A percentile compares a stretch with the other conserved stretches of the same genome.
phyloP scores from a whole-genome alignment of 2,113 vertebrate species.

The Pseudolaguvia tuberculata region DNA sequence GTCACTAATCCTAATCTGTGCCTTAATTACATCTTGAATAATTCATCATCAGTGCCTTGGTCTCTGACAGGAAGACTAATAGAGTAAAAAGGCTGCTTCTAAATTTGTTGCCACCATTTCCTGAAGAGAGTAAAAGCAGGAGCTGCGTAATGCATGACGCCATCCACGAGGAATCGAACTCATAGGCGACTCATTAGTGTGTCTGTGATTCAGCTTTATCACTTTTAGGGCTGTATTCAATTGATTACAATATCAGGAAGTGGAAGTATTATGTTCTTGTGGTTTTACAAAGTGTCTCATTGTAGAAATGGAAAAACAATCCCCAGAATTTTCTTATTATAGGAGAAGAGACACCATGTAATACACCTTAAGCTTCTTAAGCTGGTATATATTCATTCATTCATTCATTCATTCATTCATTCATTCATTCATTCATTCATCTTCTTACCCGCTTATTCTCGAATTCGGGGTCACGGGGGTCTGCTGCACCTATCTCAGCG shows the following conservation, averaged over 20 bases:
- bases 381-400: no score
- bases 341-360: not conserved
- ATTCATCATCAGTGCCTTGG: constrained; percentile 69
- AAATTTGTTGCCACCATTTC: constrained; percentile 61
- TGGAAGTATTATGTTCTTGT: not conserved
- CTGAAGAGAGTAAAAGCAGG: constrained; percentile 55
- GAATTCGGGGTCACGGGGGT: no score
- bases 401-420: no score
- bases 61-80: constrained; percentile 54
- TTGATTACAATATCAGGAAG: constrained; percentile 10
- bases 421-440: no score
- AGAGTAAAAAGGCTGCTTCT: constrained; percentile 52
- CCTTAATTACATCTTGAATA: constrained; percentile 74
- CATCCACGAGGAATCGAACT: constrained; percentile 29
- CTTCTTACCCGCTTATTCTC: no score
- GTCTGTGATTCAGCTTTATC: constrained; percentile 28
- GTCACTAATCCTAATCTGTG: constrained; percentile 65
- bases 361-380: no score
- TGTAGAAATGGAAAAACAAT: not conserved
- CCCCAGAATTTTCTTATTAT: not conserved
- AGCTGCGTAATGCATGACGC: constrained; percentile 36
- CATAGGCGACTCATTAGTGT: constrained; percentile 22
- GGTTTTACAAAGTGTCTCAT: constrained; percentile 16
- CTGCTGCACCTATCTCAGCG: no score
- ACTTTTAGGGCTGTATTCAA: constrained; percentile 11